Percentiles rank a stretch among this genome's conserved stretches.
These are phyloP conservation scores for Eriocheir sinensis DNA, from an alignment of 1,140 invertebrate species.

Conservation along the genomic window DNA sequence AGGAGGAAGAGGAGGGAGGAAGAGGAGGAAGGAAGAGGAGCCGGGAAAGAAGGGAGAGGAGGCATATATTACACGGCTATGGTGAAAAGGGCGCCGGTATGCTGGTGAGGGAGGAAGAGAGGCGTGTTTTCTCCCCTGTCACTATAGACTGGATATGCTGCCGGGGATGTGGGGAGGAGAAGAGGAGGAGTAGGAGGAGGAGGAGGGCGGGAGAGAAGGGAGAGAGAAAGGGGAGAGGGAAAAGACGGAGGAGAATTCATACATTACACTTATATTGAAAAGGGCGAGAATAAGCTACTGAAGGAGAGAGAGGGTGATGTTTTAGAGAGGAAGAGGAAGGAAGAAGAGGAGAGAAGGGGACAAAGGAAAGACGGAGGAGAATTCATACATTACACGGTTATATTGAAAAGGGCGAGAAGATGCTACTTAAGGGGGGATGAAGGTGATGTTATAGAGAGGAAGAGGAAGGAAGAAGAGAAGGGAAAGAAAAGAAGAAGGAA, in stretches of 20 bases:
- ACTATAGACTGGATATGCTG: not conserved
- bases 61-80: not conserved
- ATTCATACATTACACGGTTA: not conserved
- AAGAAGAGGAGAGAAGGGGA: not conserved
- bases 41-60: not conserved
- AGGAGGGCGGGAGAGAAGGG: not conserved
- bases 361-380: not conserved
- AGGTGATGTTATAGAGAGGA: not conserved
- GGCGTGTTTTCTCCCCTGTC: not conserved
- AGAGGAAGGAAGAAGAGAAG: not conserved
- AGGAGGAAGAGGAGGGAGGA: not conserved
- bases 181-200: not conserved
- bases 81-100: not conserved
- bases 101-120: not conserved
- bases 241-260: not conserved
- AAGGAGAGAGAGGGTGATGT: not conserved
- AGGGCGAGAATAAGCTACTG: not conserved
- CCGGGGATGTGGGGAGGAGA: not conserved
- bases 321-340: not conserved
- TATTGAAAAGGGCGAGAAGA: not conserved
- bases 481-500: not conserved
- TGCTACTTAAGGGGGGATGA: not conserved
- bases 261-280: no score
- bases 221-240: not conserved
- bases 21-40: slow-evolving; percentile 3